Conservation (phyloP, 2,797 vertebrate genomes). For the Enteromius argenteus region DNA sequence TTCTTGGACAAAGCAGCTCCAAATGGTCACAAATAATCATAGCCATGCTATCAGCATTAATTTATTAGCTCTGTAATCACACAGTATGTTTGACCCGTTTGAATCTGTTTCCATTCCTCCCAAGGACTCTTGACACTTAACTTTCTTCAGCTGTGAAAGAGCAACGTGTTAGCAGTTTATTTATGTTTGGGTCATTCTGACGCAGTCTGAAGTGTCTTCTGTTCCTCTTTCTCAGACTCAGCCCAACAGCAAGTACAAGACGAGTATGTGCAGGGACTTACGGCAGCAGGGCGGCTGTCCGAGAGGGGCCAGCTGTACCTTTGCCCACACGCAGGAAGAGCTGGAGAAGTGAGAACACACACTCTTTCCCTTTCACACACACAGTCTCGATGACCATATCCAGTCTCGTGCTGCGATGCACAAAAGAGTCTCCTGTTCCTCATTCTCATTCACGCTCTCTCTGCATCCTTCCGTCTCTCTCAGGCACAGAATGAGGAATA, state of each 20-base stretch:
- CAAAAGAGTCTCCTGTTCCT: background rate
- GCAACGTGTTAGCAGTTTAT: background rate
- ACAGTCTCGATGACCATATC: background rate
- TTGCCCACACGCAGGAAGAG: constrained; percentile 97
- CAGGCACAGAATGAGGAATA: constrained; percentile 93
- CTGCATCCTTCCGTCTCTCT: background rate
- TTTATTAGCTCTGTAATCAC: background rate
- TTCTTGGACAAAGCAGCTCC: background rate
- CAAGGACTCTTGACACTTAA: background rate
- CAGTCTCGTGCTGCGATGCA: constrained; percentile 1
- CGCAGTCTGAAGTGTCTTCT: background rate
- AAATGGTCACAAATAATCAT: background rate
- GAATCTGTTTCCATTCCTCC: background rate
- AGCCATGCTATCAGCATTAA: background rate
- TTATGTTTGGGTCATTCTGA: background rate
- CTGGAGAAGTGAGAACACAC: constrained; percentile 90
- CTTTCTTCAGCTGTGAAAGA: background rate
- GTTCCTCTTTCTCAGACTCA: constrained; percentile 82
- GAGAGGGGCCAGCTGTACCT: constrained; percentile 93
- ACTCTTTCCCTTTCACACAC: background rate
- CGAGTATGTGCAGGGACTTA: constrained; percentile 96
- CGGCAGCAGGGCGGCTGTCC: constrained; percentile 95
- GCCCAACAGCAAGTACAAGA: constrained; percentile 97
- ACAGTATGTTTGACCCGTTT: background rate
- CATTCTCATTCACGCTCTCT: background rate